Evolutionary conservation across 1,140 invertebrate genomes (phyloP).

Genomic region (Pogonus chalceus): DNA sequence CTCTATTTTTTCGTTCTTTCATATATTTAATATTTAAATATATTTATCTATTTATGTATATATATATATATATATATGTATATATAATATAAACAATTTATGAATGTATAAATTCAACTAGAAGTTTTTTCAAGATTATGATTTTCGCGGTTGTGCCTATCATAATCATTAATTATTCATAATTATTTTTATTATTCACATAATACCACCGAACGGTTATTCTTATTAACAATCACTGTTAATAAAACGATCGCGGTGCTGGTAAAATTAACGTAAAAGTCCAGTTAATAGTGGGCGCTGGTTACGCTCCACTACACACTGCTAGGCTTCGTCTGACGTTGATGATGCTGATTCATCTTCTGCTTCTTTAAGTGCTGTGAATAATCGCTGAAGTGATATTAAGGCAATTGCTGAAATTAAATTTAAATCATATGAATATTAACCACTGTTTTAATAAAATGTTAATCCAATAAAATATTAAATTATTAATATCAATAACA

Average conservation of each 20-base stretch:
- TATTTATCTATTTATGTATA: not conserved
- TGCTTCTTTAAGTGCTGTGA: slow-evolving; percentile 35
- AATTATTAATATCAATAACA: slow-evolving; percentile 1
- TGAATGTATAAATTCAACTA: slow-evolving; percentile 4
- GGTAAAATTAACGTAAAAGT: not conserved
- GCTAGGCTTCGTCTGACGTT: slow-evolving; percentile 27
- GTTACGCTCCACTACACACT: not conserved
- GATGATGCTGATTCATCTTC: slow-evolving; percentile 25
- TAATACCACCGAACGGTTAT: too few species aligned
- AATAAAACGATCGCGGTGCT: not conserved
- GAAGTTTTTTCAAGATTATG: not conserved
- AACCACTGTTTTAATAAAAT: not conserved
- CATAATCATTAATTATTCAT: not conserved
- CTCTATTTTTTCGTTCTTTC: too few species aligned
- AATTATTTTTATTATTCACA: not conserved
- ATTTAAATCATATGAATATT: slow-evolving; percentile 12
- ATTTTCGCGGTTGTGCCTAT: not conserved
- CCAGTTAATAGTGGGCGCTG: not conserved
- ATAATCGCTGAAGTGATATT: slow-evolving; percentile 46
- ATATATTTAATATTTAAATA: not conserved
- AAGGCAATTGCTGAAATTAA: slow-evolving; percentile 39
- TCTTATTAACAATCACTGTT: not conserved
- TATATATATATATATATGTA: not conserved
- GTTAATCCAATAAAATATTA: not conserved
- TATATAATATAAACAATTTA: slow-evolving; percentile 5